Evolutionary conservation across 2,113 vertebrate genomes (phyloP), one percentile per base, ranked within the genome.

Genomic region (Neopipo cinnamomea): DNA sequence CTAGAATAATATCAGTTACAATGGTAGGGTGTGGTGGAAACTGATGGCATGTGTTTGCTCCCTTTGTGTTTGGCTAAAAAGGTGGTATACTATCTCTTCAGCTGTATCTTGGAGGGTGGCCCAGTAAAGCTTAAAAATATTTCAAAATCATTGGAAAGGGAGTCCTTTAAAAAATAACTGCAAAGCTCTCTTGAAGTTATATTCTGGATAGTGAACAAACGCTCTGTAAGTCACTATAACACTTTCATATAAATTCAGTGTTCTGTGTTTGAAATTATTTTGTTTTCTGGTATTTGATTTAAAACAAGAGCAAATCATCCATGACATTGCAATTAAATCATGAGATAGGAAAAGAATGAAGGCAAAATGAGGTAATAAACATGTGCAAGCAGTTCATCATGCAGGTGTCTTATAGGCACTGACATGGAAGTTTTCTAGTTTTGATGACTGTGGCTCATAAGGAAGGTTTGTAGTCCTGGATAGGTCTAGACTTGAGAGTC

Each of bases 241-340:
- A 42, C 39, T 63, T 42, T 63, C 12, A 30, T 63, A 20, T 63
- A 63, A 41, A 28, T 63, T 30, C 62, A 79, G 19, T 33, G 11
- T 28, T 86, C 5, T 46, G 9, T 85, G 41, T 66, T 70, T 22
- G 55, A 59, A 85, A 77, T 92, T 30, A 59, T 88, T 92, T 93
- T 93, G 35, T 67, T 93, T 92, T 87, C 62, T 58, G n/a, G 30
- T 91, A 66, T 93, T 95, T 86, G 41, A 63, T 83, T 78, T 93
- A 89, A 94, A 94, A 76, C 71, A 91, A 91, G 78, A 41, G 46
- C 5, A 9, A 91, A 89, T 89, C 62, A 91, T 89, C 56, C 70
- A 19, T 76, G 62, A 42, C 19, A 55, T 55, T 85, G 87, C 93
- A 91, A 88, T 88, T 94, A 93, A 96, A 83, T 88, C 91, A 77